Base-by-base conservation (phyloP, 2,888 invertebrate genomes). In the Apoderus coryli region DNA sequence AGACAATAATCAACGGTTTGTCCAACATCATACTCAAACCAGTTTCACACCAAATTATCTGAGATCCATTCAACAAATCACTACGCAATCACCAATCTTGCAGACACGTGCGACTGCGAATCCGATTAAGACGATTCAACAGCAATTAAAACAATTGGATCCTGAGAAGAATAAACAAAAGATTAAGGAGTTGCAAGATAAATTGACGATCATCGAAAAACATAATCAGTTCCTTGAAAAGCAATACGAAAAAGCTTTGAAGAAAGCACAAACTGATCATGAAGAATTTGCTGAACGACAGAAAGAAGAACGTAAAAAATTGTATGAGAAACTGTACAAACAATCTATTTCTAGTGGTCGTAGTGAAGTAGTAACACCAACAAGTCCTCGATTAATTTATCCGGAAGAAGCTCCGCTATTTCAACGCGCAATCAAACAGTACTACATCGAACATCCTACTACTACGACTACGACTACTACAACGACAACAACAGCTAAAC, bases 201-300 rank as follows among this genome's bases (percentile, higher is more conserved):
- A 76, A 41, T 75, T 76, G 44, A 66, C 73, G 38, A 65, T 77
- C 3, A 77, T 77, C 35, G 75, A 76, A 42, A 77, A 76, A 46
- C 77, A 77, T 41, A 79, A 80, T 44, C 70, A 80, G 41, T 74
- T 80, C 42, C 69, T 78, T 3, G 79, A 81, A 44, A 79, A 76
- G 46, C 80, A 80, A 45, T 80, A 81, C 43, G 70, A 81, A 42
- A 78, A 78, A 43, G 75, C 78, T 24, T 72, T 80, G 46, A 75
- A 77, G 45, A 81, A 81, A 48, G 72, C 78, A 1, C 68, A 78
- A 39, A 69, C 72, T 43, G 62, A 78, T 14, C 80, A 82, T 41
- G 69, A 73, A 40, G 74, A 76, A 34, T 77, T 76, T 46, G 44
- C 76, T 0, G 68, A 67, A 40, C 70, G 72, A 40, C 82, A 84